Conservation (phyloP, 2,888 invertebrate genomes). For the Synergus itoensis region DNA sequence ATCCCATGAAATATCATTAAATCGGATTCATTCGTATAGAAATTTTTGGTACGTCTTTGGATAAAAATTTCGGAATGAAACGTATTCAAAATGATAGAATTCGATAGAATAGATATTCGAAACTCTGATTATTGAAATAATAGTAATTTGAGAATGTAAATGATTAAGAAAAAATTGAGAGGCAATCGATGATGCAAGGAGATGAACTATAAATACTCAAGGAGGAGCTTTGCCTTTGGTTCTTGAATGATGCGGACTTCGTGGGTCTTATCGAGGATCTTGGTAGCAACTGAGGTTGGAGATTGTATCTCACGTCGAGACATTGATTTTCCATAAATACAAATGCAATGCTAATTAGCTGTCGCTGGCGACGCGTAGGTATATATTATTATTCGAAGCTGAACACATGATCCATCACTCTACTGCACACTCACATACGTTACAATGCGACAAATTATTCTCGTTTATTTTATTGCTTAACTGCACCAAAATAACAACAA, state of each 20-base stretch:
- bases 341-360: conserved; percentile 68
- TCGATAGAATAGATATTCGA: background rate
- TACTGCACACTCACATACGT: conserved; percentile 8
- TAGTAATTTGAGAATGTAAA: background rate
- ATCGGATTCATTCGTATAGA: too few species aligned
- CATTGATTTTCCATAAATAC: conserved; percentile 70
- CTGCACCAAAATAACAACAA: background rate
- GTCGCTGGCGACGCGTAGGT: conserved; percentile 56
- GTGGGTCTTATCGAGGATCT: conserved; percentile 53
- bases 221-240: conserved; percentile 51
- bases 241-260: conserved; percentile 48
- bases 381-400: conserved; percentile 44
- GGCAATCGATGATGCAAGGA: conserved; percentile 7
- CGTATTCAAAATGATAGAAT: background rate
- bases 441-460: conserved; percentile 46
- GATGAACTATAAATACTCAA: conserved; percentile 55
- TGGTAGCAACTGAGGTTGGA: conserved; percentile 46
- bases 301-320: conserved; percentile 58
- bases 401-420: conserved; percentile 42
- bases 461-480: conserved; percentile 36
- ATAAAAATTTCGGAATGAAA: too few species aligned
- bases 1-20: too few species aligned
- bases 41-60: too few species aligned
- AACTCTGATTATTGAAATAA: background rate
- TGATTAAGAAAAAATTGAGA: conserved; percentile 12